Evolutionary conservation across 2,113 vertebrate species (phyloP).

Genomic region (Anguilla rostrata): DNA sequence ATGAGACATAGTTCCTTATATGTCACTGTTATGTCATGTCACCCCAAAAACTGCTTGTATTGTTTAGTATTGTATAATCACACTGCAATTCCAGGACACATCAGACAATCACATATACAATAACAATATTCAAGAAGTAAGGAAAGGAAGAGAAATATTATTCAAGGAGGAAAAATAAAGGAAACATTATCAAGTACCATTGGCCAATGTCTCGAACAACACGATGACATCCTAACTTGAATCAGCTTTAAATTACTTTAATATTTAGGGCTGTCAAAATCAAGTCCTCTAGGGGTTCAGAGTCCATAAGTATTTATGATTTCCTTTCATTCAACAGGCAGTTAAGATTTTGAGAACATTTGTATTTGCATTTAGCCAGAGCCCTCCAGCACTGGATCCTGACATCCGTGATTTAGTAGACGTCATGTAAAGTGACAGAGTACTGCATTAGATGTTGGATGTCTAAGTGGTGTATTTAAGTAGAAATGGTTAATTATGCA

Average conservation of each 20-base stretch:
- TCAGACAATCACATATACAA: not conserved
- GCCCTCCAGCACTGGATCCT: too few species aligned
- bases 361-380: too few species aligned
- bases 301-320: too few species aligned
- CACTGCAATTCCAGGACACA: too few species aligned
- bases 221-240: too few species aligned
- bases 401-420: too few species aligned
- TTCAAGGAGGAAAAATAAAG: not conserved
- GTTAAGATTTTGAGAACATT: too few species aligned
- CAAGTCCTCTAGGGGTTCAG: too few species aligned
- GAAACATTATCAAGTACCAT: slow-evolving; percentile 18
- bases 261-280: too few species aligned
- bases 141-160: not conserved
- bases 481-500: slow-evolving; percentile 59
- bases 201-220: slow-evolving; percentile 6
- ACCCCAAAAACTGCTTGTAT: not conserved
- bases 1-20: too few species aligned
- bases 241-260: too few species aligned
- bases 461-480: slow-evolving; percentile 52
- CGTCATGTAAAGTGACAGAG: slow-evolving; percentile 36
- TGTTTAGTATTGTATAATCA: not conserved
- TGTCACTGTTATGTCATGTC: not conserved
- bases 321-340: too few species aligned
- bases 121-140: not conserved
- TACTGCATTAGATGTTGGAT: slow-evolving; percentile 45